phyloP scores from a whole-genome alignment of 1,140 invertebrate genomes.

The Drosophila pachea region DNA sequence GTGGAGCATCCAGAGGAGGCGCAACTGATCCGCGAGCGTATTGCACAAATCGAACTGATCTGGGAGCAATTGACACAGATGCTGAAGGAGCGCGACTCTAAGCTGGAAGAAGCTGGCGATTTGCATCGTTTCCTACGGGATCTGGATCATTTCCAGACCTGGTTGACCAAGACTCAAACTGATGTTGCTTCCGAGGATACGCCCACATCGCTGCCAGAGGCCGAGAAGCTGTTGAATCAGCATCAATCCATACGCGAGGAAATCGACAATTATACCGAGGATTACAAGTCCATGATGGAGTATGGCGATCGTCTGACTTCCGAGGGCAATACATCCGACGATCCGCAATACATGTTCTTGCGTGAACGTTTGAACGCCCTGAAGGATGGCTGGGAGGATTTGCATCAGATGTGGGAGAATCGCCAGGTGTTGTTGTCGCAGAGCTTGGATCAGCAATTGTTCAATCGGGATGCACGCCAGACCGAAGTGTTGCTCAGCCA shows the following conservation, averaged over 20 bases:
- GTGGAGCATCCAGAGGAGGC: constrained; percentile 98
- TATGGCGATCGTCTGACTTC: constrained; percentile 89
- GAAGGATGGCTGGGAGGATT: constrained; percentile 98
- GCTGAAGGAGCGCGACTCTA: constrained; percentile 98
- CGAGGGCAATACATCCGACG: constrained; percentile 89
- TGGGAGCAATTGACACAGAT: constrained; percentile 98
- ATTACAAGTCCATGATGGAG: constrained; percentile 99
- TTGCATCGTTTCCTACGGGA: constrained; percentile 98
- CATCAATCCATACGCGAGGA: constrained; percentile 99
- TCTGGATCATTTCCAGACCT: constrained; percentile 99
- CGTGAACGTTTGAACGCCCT: constrained; percentile 97
- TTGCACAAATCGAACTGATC: constrained; percentile 91
- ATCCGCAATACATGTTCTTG: constrained; percentile 99
- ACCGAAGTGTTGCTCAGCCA: constrained; percentile 98
- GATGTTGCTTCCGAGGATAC: constrained; percentile 99
- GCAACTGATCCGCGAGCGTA: constrained; percentile 92
- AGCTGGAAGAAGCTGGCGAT: constrained; percentile 98
- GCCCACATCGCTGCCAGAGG: constrained; percentile 96
- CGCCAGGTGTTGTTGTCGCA: constrained; percentile 96
- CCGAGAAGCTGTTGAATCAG: constrained; percentile 96
- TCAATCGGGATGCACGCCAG: constrained; percentile 97
- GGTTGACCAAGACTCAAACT: constrained; percentile 98
- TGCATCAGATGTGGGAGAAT: constrained; percentile 99
- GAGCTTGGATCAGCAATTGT: constrained; percentile 95
- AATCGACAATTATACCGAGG: constrained; percentile 98